Evolutionary conservation across 1,140 invertebrate species (phyloP).

Genomic region (Cepaea nemoralis): DNA sequence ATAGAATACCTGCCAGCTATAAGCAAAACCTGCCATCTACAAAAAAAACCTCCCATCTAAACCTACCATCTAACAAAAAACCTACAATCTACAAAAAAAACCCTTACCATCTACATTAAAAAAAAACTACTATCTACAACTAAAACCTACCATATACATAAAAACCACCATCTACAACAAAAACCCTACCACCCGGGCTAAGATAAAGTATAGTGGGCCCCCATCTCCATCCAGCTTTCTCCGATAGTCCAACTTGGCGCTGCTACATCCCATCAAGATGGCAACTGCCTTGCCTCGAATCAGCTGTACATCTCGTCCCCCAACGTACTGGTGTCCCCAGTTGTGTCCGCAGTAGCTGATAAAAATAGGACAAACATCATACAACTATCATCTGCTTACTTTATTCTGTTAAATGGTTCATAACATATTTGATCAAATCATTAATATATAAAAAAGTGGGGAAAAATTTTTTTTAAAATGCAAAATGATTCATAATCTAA

Average conservation of each 20-base stretch:
- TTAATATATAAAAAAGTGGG: neutral
- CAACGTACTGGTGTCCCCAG: slow-evolving; percentile 40
- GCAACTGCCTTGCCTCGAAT: slow-evolving; percentile 27
- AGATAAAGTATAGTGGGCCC: slow-evolving; percentile 32
- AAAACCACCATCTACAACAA: too few relatives aligned
- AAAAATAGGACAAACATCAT: neutral
- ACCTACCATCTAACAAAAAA: too few relatives aligned
- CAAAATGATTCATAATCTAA: too few relatives aligned
- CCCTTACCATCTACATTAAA: too few relatives aligned
- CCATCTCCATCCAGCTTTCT: slow-evolving; percentile 24
- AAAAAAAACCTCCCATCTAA: too few relatives aligned
- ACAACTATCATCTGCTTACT: neutral
- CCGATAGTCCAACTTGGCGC: slow-evolving; percentile 4
- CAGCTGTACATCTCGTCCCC: slow-evolving; percentile 34
- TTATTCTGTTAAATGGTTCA: neutral
- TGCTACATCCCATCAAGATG: slow-evolving; percentile 35
- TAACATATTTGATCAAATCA: neutral
- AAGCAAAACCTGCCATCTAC: too few relatives aligned
- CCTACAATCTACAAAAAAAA: too few relatives aligned
- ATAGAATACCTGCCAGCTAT: too few relatives aligned
- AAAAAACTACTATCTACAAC: too few relatives aligned
- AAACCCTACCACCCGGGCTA: slow-evolving; percentile 38
- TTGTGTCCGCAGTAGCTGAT: slow-evolving; percentile 36
- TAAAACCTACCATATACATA: too few relatives aligned
- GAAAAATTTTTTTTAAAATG: too few relatives aligned